Evolutionary conservation across 2,797 vertebrate genomes (phyloP).

Genomic region (Mus minutoides): DNA sequence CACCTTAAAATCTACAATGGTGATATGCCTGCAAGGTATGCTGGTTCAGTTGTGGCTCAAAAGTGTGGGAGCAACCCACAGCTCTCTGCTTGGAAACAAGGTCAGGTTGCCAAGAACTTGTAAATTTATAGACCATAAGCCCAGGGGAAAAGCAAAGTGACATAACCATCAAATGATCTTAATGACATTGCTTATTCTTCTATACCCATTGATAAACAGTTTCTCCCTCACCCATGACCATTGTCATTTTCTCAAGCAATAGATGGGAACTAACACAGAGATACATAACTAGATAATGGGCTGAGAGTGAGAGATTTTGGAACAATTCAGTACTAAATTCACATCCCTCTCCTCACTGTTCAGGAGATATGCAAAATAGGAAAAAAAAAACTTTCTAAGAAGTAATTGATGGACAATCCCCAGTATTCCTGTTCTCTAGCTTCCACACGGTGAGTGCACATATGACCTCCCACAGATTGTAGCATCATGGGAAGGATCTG

Average conservation of each 20-base stretch:
- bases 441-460: too few relatives aligned
- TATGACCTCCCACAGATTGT: background rate
- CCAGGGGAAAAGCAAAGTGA: background rate
- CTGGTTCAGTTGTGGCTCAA: background rate
- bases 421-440: background rate
- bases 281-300: background rate
- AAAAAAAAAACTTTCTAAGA: background rate
- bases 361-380: too few relatives aligned
- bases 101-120: background rate
- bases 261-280: background rate
- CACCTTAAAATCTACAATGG: background rate
- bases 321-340: background rate
- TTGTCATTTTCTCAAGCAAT: background rate
- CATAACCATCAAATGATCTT: background rate
- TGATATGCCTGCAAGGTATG: background rate
- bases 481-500: background rate
- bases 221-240: background rate
- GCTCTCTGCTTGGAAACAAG: background rate
- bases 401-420: background rate
- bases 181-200: background rate
- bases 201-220: background rate
- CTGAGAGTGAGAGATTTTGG: background rate
- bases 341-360: background rate
- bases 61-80: too few relatives aligned
- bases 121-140: too few relatives aligned